Percentiles rank a stretch among this genome's conserved stretches.
Conservation (phyloP, 30 jellyfish, hydroid and myxozoan species). For the Pelagia noctiluca region DNA sequence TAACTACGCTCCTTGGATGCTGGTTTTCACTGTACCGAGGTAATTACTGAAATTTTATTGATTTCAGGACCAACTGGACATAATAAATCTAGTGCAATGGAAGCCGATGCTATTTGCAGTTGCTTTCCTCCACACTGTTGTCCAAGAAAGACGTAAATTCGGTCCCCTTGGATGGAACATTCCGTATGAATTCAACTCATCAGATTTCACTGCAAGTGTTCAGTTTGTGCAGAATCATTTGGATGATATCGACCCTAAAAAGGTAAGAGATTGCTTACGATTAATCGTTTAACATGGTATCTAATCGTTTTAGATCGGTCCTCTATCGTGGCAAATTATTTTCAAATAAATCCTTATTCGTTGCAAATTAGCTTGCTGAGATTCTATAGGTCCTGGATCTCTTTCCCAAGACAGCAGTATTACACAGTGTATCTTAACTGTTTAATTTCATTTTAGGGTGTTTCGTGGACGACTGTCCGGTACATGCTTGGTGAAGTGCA, state of each 20-base stretch:
- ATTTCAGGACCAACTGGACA: constrained; percentile 82
- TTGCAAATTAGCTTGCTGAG: too few species aligned
- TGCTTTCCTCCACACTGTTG: constrained; percentile 90
- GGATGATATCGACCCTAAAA: constrained; percentile 83
- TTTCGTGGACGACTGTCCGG: constrained; percentile 92
- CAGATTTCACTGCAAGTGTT: constrained; percentile 87
- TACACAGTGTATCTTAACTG: too few species aligned
- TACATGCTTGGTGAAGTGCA: constrained; percentile 95
- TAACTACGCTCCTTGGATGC: neutral
- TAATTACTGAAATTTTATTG: too few species aligned
- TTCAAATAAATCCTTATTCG: too few species aligned
- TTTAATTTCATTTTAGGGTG: constrained; percentile 61
- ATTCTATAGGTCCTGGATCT: too few species aligned
- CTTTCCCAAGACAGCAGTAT: too few species aligned
- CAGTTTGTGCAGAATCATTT: constrained; percentile 90
- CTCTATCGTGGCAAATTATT: too few species aligned
- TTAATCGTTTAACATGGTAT: neutral
- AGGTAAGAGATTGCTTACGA: constrained; percentile 50
- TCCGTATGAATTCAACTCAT: constrained; percentile 89
- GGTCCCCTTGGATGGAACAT: constrained; percentile 97
- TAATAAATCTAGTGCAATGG: constrained; percentile 83
- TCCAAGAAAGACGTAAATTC: constrained; percentile 89
- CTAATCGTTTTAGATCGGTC: neutral
- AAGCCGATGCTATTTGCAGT: constrained; percentile 90
- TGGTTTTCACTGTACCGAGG: too few species aligned